Conservation (phyloP, 2,113 vertebrate species). For the Macquaria ambigua region DNA sequence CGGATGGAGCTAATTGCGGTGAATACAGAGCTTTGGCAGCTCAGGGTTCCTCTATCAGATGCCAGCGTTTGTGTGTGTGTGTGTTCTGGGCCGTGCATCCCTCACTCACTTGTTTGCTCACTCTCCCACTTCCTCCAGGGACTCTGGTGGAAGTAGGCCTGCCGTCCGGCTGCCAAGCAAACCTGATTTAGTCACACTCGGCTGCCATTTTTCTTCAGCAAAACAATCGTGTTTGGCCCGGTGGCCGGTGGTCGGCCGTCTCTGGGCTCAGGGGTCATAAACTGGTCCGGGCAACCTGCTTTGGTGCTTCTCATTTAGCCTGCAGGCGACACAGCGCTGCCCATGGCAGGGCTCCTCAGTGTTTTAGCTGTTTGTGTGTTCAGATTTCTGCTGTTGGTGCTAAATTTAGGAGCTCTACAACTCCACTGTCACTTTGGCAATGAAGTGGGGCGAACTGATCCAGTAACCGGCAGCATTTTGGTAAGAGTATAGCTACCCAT, state of each 20-base stretch:
- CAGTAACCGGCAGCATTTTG: neutral
- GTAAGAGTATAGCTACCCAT: no score
- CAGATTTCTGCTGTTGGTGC: neutral
- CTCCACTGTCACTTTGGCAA: neutral
- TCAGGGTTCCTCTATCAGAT: slow-evolving; percentile 64
- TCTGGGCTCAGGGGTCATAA: slow-evolving; percentile 18
- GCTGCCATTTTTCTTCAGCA: slow-evolving; percentile 72
- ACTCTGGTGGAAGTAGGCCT: slow-evolving; percentile 67
- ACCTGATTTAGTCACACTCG: slow-evolving; percentile 79
- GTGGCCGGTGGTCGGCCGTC: slow-evolving; percentile 15
- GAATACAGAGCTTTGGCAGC: slow-evolving; percentile 79
- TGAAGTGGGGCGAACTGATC: neutral
- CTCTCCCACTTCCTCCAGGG: slow-evolving; percentile 62
- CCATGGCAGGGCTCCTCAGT: neutral
- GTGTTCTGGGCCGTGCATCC: slow-evolving; percentile 39
- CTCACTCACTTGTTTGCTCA: slow-evolving; percentile 63
- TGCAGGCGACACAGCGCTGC: slow-evolving; percentile 15
- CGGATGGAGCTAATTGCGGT: slow-evolving; percentile 79
- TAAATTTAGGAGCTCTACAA: neutral
- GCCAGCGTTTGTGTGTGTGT: slow-evolving; percentile 64
- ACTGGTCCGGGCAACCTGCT: slow-evolving; percentile 79
- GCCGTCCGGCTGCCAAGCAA: slow-evolving; percentile 75
- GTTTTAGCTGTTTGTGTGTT: neutral
- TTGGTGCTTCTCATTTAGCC: slow-evolving; percentile 88
- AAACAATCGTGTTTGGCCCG: slow-evolving; percentile 69